Evolutionary conservation across 2,888 invertebrate species (phyloP).

Genomic region (Dolichopus griseipennis): DNA sequence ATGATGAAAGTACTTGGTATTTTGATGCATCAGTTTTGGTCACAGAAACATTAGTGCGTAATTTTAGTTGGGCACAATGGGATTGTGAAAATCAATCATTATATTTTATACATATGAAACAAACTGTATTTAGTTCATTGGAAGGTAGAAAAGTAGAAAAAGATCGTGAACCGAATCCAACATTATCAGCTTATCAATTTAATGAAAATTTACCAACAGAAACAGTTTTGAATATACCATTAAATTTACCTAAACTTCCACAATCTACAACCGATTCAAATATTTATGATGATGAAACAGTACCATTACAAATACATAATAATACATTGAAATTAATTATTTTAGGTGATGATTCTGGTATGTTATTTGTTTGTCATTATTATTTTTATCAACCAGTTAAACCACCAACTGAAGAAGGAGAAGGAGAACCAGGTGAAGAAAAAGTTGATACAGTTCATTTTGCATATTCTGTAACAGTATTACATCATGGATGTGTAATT

Average conservation of each 20-base stretch:
- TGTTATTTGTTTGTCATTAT: conserved; percentile 72
- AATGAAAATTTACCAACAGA: conserved; percentile 79
- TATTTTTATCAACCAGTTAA: conserved; percentile 66
- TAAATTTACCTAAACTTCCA: conserved; percentile 66
- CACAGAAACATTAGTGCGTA: conserved; percentile 54
- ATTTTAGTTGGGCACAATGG: conserved; percentile 83
- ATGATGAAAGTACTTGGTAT: conserved; percentile 42
- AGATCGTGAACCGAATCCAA: conserved; percentile 54
- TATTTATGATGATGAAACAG: conserved; percentile 70
- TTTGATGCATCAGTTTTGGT: conserved; percentile 49
- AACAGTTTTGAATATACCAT: conserved; percentile 76
- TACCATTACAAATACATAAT: conserved; percentile 72
- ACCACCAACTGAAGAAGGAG: conserved; percentile 37
- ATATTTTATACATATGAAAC: conserved; percentile 74
- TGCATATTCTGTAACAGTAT: conserved; percentile 72
- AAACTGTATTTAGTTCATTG: conserved; percentile 55
- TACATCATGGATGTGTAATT: conserved; percentile 75
- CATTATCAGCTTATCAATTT: conserved; percentile 74
- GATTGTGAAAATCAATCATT: conserved; percentile 62
- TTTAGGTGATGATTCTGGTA: conserved; percentile 62
- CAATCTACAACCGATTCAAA: conserved; percentile 47
- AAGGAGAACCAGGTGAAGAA: conserved; percentile 24
- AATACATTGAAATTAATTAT: conserved; percentile 72
- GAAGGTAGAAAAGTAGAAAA: conserved; percentile 56
- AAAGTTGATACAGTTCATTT: conserved; percentile 59